Evolutionary conservation across 2,113 vertebrate genomes (phyloP).

Genomic region (Gyps fulvus): DNA sequence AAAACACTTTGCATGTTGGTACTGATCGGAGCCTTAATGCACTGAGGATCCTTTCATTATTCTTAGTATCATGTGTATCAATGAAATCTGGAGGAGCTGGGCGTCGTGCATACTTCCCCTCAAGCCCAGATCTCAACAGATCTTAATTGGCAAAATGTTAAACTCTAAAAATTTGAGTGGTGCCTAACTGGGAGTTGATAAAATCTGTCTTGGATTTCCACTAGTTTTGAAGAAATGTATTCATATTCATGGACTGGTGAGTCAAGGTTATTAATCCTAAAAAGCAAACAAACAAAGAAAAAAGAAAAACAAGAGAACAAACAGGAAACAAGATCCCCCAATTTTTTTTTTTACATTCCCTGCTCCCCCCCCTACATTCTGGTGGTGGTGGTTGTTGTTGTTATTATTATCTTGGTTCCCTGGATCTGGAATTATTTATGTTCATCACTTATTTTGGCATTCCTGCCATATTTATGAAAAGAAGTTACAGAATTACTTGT

Average conservation of each 20-base stretch:
- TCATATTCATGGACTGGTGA: neutral
- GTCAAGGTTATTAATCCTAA: neutral
- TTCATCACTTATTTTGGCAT: neutral
- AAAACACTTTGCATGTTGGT: fast-evolving
- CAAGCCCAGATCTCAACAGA: neutral
- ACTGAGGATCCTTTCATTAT: neutral
- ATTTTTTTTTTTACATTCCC: no score
- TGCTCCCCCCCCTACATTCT: no score
- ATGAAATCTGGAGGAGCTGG: neutral
- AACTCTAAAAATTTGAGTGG: neutral
- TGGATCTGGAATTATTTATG: neutral
- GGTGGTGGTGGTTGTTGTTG: fast-evolving
- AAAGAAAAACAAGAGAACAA: neutral
- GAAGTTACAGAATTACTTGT: neutral
- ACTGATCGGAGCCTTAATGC: neutral
- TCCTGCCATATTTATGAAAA: neutral
- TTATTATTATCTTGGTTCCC: neutral
- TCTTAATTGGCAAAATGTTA: neutral
- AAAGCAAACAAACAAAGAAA: fast-evolving
- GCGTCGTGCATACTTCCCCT: fast-evolving
- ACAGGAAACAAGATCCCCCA: neutral
- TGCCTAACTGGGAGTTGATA: fast-evolving
- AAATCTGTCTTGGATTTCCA: neutral
- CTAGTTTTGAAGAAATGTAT: neutral
- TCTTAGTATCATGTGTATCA: neutral